These are phyloP conservation scores for Amblyornis subalaris DNA, from an alignment of 2,113 vertebrate genomes.

Conservation along the genomic window DNA sequence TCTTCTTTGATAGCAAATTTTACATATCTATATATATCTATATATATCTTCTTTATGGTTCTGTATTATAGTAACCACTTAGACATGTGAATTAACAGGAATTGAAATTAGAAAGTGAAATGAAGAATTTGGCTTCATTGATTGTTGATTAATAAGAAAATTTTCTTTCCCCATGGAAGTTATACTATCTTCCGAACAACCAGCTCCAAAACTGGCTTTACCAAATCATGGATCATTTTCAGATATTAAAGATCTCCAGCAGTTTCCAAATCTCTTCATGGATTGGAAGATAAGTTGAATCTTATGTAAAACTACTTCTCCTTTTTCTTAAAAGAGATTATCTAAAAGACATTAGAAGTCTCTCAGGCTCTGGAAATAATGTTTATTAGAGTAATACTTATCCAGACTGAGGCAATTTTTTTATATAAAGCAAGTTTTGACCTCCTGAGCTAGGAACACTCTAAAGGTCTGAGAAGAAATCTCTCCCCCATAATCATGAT, in stretches of 20 bases:
- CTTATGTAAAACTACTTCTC: not conserved
- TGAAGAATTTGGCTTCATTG: not conserved
- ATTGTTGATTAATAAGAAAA: not conserved
- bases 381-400: not conserved
- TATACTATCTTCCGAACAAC: not conserved
- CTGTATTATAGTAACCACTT: not conserved
- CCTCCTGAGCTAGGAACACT: not conserved
- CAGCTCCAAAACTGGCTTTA: not conserved
- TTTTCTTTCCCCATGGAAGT: not conserved
- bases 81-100: not conserved
- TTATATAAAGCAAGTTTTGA: not conserved
- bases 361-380: not conserved
- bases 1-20: not conserved
- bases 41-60: not conserved
- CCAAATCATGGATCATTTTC: not conserved
- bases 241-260: not conserved
- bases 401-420: not conserved
- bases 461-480: not conserved
- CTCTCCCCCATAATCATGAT: accelerated
- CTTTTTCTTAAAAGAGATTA: not conserved
- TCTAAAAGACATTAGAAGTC: not conserved
- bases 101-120: not conserved
- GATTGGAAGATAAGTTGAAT: not conserved
- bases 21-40: not conserved
- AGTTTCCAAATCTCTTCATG: not conserved